Percentiles rank a stretch among this genome's conserved stretches.
phyloP scores from a whole-genome alignment of 2,888 invertebrate species.

The Miltochrista miniata region DNA sequence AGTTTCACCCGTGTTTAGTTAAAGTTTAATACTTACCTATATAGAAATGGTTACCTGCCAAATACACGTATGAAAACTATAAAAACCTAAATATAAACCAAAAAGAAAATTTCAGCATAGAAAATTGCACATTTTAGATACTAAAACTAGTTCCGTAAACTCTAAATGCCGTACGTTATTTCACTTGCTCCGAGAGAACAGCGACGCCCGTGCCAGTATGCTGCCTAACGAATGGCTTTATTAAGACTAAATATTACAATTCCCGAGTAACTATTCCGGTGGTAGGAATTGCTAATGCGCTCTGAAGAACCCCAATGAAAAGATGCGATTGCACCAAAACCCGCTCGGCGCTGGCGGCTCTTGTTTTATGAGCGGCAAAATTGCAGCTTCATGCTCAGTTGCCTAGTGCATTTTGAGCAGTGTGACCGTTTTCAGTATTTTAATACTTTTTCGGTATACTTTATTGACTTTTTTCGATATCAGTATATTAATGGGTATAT shows the following conservation, averaged over 20 bases:
- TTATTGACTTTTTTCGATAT: too few species aligned
- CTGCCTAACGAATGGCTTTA: constrained; percentile 77
- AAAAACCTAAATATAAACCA: constrained; percentile 11
- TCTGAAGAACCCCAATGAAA: constrained; percentile 67
- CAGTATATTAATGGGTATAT: too few species aligned
- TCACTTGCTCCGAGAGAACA: constrained; percentile 60
- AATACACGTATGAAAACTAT: too few species aligned
- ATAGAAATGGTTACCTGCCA: too few species aligned
- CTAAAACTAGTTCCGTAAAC: constrained; percentile 60
- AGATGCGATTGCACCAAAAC: constrained; percentile 70
- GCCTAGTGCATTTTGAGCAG: constrained; percentile 40
- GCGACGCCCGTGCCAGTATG: constrained; percentile 71
- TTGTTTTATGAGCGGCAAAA: constrained; percentile 74
- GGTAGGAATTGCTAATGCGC: constrained; percentile 76
- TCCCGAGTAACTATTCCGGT: constrained; percentile 71
- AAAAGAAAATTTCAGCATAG: constrained; percentile 1
- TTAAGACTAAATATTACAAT: constrained; percentile 81
- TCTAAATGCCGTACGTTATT: constrained; percentile 40
- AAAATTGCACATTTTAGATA: constrained; percentile 15
- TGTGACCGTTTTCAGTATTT: too few species aligned
- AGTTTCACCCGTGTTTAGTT: too few species aligned
- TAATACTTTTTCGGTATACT: too few species aligned
- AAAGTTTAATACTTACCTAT: too few species aligned
- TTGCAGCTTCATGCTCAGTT: constrained; percentile 51
- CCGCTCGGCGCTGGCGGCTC: constrained; percentile 51